Base-by-base conservation (phyloP, 2,797 vertebrate species). In the Sphenopsis melanotis region DNA sequence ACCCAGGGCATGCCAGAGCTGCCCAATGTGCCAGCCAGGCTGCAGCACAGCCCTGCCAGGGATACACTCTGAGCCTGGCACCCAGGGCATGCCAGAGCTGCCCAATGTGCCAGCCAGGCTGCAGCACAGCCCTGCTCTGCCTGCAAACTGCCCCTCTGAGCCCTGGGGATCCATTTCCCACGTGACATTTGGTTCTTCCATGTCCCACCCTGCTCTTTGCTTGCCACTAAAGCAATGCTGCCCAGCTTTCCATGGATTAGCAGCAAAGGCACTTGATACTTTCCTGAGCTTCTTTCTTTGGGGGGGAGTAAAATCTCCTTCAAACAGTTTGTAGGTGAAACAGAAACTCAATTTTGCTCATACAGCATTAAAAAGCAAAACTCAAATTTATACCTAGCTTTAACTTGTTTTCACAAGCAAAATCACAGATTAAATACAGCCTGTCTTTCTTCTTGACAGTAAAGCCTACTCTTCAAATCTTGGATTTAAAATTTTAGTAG, bases 161-260 rank as follows among this genome's bases (percentile, higher is more conserved):
- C 3, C 6, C 6, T 16, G 55, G 2, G 2, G 7, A 26, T 5
- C n/a, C 24, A 17, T 14, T 11, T 36, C 27, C 23, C 19, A 27
- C 0, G 12, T 24, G 4, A 18, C 18, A 34, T n/a, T n/a, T n/a
- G n/a, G n/a, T n/a, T n/a, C 13, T 16, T 44, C 32, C 16, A 21
- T 2, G n/a, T 5, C 14, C 19, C 9, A 23, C 41, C 37, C 37
- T 39, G n/a, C 63, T 42, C 78, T 41, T 15, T 12, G 49, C 44
- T 82, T 61, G 37, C 24, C 4, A 1, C 7, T 18, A 50, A 84
- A 79, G 71, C 1, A 0, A 7, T 15, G 12, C n/a, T 0, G 0
- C n/a, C 14, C 36, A 0, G 8, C 57, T 29, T 57, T 36, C 55
- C 27, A 14, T 0, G n/a, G 47, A 34, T 27, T 26, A 44, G 29